Evolutionary conservation across 2,888 invertebrate genomes (phyloP).

Genomic region (Acronicta leporina): DNA sequence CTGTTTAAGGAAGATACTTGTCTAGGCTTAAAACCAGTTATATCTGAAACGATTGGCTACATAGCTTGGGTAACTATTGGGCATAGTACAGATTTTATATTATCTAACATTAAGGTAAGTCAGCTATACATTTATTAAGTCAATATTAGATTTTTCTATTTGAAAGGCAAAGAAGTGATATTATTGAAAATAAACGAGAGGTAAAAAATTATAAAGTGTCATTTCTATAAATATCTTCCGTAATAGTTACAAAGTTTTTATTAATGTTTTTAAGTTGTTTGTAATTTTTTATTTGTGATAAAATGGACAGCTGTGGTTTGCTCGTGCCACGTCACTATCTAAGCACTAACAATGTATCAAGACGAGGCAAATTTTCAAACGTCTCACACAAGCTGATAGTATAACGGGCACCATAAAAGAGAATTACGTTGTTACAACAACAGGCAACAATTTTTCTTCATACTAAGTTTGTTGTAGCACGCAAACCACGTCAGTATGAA

Average conservation of each 20-base stretch:
- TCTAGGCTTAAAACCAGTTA: conserved; percentile 72
- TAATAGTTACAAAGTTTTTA: conserved; percentile 18
- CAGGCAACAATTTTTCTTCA: conserved; percentile 73
- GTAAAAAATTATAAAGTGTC: conserved; percentile 3
- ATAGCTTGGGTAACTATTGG: conserved; percentile 26
- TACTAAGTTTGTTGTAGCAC: conserved; percentile 67
- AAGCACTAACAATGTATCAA: conserved; percentile 58
- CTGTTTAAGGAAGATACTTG: conserved; percentile 83
- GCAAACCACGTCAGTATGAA: conserved; percentile 62
- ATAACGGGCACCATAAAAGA: conserved; percentile 72
- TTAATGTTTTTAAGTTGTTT: conserved; percentile 13
- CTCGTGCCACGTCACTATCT: conserved; percentile 33
- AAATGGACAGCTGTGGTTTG: conserved; percentile 41
- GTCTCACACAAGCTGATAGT: conserved; percentile 67
- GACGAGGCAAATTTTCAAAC: conserved; percentile 63
- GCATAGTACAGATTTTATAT: conserved; percentile 4
- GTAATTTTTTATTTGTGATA: conserved; percentile 19
- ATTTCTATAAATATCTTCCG: conserved; percentile 24
- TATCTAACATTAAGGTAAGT: no score
- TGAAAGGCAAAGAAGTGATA: conserved; percentile 5
- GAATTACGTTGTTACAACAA: conserved; percentile 75
- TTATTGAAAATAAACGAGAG: conserved; percentile 7
- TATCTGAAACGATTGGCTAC: conserved; percentile 65
- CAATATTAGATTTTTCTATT: neutral
- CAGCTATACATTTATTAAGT: no score